phyloP scores from a whole-genome alignment of 2,113 vertebrate species.

The Anolis sagrei region DNA sequence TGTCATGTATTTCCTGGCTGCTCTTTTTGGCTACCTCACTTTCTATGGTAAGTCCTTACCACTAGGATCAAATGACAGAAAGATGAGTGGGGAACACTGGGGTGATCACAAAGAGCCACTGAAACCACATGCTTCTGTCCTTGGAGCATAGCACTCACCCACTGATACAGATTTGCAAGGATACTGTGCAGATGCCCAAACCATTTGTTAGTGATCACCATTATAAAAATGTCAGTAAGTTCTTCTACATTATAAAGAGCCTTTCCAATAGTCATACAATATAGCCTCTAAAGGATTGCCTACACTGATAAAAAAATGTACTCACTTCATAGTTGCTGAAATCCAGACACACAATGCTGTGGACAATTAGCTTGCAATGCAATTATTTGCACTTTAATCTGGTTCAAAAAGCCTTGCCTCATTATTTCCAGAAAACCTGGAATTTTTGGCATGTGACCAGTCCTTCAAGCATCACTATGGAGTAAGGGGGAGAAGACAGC shows the following conservation, averaged over 20 bases:
- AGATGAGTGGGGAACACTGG: not conserved
- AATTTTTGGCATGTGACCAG: too few relatives aligned
- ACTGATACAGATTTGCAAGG: not conserved
- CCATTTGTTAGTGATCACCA: too few relatives aligned
- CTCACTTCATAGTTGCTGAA: too few relatives aligned
- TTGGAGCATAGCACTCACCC: not conserved
- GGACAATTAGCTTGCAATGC: too few relatives aligned
- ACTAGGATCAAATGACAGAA: not conserved
- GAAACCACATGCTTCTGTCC: not conserved
- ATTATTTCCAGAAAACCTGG: too few relatives aligned
- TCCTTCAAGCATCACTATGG: too few relatives aligned
- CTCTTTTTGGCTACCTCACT: constrained; percentile 97
- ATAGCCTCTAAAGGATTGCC: not conserved
- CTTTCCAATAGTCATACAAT: not conserved
- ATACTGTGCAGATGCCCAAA: too few relatives aligned
- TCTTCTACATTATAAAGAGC: not conserved
- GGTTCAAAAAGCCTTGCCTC: too few relatives aligned
- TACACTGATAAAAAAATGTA: too few relatives aligned
- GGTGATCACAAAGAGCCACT: not conserved
- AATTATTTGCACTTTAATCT: too few relatives aligned
- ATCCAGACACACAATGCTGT: too few relatives aligned
- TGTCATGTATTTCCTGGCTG: constrained; percentile 96
- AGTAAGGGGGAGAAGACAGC: too few relatives aligned
- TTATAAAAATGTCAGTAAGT: not conserved
- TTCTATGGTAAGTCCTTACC: constrained; percentile 86